Base-by-base conservation (phyloP, 2,888 invertebrate species). In the Netelia virgata region DNA sequence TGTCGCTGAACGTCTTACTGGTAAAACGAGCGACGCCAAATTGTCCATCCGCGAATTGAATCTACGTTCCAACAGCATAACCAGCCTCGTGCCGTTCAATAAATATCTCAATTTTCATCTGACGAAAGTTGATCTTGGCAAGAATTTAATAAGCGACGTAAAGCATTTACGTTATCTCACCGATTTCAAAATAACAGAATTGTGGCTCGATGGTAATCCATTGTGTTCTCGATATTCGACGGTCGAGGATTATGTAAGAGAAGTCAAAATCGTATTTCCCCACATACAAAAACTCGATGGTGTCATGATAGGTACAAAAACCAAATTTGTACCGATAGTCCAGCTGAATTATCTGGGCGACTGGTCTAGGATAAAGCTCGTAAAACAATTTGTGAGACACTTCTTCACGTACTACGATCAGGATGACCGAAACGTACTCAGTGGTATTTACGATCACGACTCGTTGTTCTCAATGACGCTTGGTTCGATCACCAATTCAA, bases 181-280 rank as follows among this genome's bases (percentile, higher is more conserved):
- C 3, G 92, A 93, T 36, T 92, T 88, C 43, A 91, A 91, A 74
- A 91, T 93, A 61, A 92, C 90, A 5, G 93, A 93, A 85, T 75
- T 93, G 0, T 93, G 91, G 91, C 82, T 93, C 2, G 93, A 93
- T 83, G 93, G 93, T 0, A 93, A 93, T 89, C 93, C 93, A 1
- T 64, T 93, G 3, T 93, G 93, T 20, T 23, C 75, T 0, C 89
- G 86, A 23, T 93, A 91, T 20, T 75, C 57, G 0, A 89, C 80
- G 0, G 57, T 89, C 3, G 89, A 92, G 23, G 92, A 93, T 11
- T 93, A 93, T 47, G 83, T 93, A 18, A 83, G 87, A 47, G 89
- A 90, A 0, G 91, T 92, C 0, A 91, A 89, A 73, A 82, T 81
- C 2, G 68, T 91, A n/a, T 93, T 93, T 84, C 93, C 93, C 0